Conservation (phyloP, 2,888 invertebrate species). For the Herminia tarsipennalis region DNA sequence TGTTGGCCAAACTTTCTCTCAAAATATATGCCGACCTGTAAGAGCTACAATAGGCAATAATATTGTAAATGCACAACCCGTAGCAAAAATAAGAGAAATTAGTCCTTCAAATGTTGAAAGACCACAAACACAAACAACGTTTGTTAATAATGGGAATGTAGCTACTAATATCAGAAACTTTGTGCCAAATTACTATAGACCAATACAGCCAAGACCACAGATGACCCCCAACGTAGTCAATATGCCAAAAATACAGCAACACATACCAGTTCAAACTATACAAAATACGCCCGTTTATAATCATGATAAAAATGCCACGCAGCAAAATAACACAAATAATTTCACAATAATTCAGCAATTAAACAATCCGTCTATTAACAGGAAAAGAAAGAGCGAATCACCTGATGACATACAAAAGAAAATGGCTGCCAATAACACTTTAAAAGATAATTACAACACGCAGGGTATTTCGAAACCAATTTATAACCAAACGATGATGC, state of each 20-base stretch:
- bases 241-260: slow-evolving; percentile 22
- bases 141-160: slow-evolving; percentile 16
- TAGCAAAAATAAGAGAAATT: slow-evolving; percentile 25
- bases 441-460: slow-evolving; percentile 34
- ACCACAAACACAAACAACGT: too few relatives aligned
- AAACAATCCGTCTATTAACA: slow-evolving; percentile 40
- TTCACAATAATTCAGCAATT: slow-evolving; percentile 22
- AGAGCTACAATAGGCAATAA: slow-evolving; percentile 28
- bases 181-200: slow-evolving; percentile 55
- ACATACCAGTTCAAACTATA: slow-evolving; percentile 26
- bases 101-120: slow-evolving; percentile 23
- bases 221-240: slow-evolving; percentile 20
- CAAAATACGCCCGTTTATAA: slow-evolving; percentile 21
- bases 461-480: slow-evolving; percentile 7
- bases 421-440: slow-evolving; percentile 27
- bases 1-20: slow-evolving; percentile 38
- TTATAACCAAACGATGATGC: slow-evolving; percentile 14
- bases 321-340: slow-evolving; percentile 19
- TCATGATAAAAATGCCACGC: slow-evolving; percentile 20
- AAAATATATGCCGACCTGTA: slow-evolving; percentile 36
- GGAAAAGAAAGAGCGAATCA: slow-evolving; percentile 74
- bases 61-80: slow-evolving; percentile 26
- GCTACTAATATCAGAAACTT: slow-evolving; percentile 33
- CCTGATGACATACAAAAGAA: slow-evolving; percentile 67
- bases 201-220: slow-evolving; percentile 65